Conservation (phyloP, 2,797 vertebrate genomes). For the Dryobates pubescens region DNA sequence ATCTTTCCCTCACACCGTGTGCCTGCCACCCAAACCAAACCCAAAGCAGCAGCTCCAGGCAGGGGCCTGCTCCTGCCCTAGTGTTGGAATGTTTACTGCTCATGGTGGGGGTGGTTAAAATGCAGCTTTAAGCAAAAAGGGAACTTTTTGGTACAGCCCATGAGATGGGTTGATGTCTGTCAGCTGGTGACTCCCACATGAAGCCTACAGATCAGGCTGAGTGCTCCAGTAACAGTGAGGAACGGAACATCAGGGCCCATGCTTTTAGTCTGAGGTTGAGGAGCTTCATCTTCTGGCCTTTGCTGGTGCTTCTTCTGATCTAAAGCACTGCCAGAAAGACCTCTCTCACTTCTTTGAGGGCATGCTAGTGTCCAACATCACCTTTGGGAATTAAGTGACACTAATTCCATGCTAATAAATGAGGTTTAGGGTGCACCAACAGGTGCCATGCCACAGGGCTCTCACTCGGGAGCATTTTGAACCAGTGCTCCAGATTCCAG, state of each 20-base stretch:
- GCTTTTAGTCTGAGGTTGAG: not conserved
- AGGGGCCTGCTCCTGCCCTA: not conserved
- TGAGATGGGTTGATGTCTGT: not conserved
- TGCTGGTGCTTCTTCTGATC: not conserved
- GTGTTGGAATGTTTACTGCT: not conserved
- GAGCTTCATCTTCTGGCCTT: not conserved
- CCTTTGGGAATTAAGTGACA: not conserved
- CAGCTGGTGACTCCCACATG: not conserved
- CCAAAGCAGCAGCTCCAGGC: not conserved
- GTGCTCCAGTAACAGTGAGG: not conserved
- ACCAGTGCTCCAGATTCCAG: not conserved
- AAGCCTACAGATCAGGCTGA: not conserved
- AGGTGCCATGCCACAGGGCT: fast-evolving
- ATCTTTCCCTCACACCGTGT: not conserved
- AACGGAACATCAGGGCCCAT: fast-evolving
- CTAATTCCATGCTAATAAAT: not conserved
- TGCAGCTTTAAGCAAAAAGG: not conserved
- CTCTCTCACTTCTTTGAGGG: not conserved
- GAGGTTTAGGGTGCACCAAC: not conserved
- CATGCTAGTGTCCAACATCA: not conserved
- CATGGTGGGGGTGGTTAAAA: not conserved
- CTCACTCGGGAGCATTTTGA: not conserved
- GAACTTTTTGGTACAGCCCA: not conserved
- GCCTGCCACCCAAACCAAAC: not conserved
- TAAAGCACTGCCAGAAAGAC: not conserved